A percentile compares a stretch with the other conserved stretches of the same genome.
These are phyloP conservation scores for Ametastegia equiseti DNA, from an alignment of 2,888 invertebrate species.

Conservation along the genomic window DNA sequence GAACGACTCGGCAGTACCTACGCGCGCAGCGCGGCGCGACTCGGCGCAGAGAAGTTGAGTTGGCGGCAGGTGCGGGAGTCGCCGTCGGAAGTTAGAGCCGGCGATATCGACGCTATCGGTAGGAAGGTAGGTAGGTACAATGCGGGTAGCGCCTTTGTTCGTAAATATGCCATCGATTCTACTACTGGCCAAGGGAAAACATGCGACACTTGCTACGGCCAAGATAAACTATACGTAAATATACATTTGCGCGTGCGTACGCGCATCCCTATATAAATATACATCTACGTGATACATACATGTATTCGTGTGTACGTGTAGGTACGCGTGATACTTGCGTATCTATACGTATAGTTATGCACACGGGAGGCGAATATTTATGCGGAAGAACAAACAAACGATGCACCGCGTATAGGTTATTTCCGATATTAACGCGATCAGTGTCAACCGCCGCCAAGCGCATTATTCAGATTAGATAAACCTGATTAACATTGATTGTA, in stretches of 20 bases:
- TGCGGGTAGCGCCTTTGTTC: conserved; percentile 39
- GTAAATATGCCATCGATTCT: conserved; percentile 42
- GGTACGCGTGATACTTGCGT: not conserved
- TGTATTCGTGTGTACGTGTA: not conserved
- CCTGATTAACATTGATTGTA: conserved; percentile 53
- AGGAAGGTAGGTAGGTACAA: conserved; percentile 4
- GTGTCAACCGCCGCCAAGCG: not conserved
- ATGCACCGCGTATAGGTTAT: not conserved
- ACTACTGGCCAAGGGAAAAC: not conserved
- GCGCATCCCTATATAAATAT: not conserved
- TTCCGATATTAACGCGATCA: too few species aligned
- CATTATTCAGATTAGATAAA: conserved; percentile 48
- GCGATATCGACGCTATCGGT: conserved; percentile 35
- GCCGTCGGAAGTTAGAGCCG: conserved; percentile 33
- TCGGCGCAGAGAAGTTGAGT: not conserved
- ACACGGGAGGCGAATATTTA: not conserved
- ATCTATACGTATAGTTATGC: not conserved
- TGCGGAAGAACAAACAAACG: not conserved
- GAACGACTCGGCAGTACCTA: too few species aligned
- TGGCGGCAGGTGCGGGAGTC: conserved; percentile 26
- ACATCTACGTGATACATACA: not conserved
- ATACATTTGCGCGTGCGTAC: not conserved
- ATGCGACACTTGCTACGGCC: conserved; percentile 2
- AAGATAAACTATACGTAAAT: not conserved
- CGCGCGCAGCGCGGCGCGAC: not conserved